These are phyloP conservation scores for Eilema caniola DNA, from an alignment of 2,888 invertebrate species.

Conservation along the genomic window DNA sequence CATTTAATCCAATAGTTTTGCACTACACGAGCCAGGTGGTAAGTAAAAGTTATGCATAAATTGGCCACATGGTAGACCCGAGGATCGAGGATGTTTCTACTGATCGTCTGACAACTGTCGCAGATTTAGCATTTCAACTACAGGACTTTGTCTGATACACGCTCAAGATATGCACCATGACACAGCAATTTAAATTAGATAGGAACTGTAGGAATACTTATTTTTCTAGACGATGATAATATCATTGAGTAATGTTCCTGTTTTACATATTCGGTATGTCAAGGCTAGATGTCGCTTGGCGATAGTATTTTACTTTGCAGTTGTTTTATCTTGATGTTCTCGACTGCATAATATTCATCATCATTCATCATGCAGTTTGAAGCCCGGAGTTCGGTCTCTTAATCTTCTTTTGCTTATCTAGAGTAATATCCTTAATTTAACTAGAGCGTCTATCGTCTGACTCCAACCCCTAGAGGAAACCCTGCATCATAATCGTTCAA, in stretches of 20 bases:
- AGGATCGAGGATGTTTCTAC: neutral
- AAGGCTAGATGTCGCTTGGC: slow-evolving; percentile 43
- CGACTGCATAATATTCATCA: neutral
- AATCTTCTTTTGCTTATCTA: no score
- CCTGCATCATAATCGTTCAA: no score
- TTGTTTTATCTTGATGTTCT: neutral
- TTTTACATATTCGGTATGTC: slow-evolving; percentile 49
- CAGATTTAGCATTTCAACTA: slow-evolving; percentile 40
- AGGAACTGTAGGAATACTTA: slow-evolving; percentile 50
- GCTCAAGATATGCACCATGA: slow-evolving; percentile 54
- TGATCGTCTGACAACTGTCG: neutral
- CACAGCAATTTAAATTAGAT: slow-evolving; percentile 60
- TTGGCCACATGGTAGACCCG: neutral
- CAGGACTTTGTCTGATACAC: slow-evolving; percentile 46
- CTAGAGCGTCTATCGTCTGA: no score
- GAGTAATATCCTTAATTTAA: no score
- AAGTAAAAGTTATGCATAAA: no score
- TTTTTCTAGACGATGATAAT: slow-evolving; percentile 47
- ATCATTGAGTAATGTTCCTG: slow-evolving; percentile 44
- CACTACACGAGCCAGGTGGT: neutral
- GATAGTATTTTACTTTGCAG: slow-evolving; percentile 15
- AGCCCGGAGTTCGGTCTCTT: neutral
- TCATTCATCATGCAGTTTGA: neutral
- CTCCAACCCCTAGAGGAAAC: no score
- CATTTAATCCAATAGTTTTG: neutral